Evolutionary conservation across 2,113 vertebrate species (phyloP), one percentile per base, ranked within the genome.

Genomic region (Rhynchopsitta pachyrhyncha): DNA sequence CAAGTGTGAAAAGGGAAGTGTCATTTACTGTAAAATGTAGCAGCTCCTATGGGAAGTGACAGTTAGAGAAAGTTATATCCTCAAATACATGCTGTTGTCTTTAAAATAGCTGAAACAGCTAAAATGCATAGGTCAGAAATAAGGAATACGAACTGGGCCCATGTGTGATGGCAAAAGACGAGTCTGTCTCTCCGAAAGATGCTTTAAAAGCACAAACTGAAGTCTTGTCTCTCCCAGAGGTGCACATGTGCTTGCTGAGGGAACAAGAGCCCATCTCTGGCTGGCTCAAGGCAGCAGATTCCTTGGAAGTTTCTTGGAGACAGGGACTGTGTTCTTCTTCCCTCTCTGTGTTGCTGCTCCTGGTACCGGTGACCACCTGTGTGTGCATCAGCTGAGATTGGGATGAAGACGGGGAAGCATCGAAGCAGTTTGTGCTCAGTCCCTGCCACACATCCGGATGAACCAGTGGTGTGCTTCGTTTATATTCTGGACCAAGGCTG

Each of bases 41-140:
- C 1, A 1, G 8, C 80, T 86, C 11, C 49, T 27, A 41, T 7
- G n/a, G 44, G 35, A 46, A 80, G 78, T 37, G 76, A 27, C 76
- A 83, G 63, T 15, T 49, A 29, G 74, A 64, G 86, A 79, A 90
- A 53, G 63, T 66, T 46, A 42, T 73, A 41, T 82, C 70, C 76
- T 52, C 31, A 52, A 86, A 63, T 0, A 0, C 22, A 4, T 2
- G 1, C 17, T 0, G 2, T 44, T 1, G 0, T 41, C 64, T 89
- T 28, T 64, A 42, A 14, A 75, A 16, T 27, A 42, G 66, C 59
- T 76, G 46, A 55, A 94, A 20, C 44, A 41, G 52, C 62, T 87
- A 1, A 89, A 96, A 82, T 52, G 50, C 13, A 1, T 3, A 2
- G 46, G 46, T 81, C 47, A 86, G 77, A 44, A 46, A 12, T 47